Base-by-base conservation (phyloP, 2,888 invertebrate species). In the Acrocera orbiculus region DNA sequence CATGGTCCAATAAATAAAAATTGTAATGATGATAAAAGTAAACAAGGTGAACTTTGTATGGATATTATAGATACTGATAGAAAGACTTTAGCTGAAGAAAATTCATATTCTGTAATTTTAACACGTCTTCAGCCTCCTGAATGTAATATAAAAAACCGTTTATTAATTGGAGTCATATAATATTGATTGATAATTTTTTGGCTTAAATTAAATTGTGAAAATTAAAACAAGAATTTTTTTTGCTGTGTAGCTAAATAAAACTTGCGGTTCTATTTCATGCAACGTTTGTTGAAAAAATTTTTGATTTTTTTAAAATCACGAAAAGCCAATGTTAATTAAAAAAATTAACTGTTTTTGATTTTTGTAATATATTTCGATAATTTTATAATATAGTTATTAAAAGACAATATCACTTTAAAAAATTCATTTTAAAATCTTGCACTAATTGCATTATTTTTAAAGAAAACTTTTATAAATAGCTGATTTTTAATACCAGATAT, bases 21-120 rank as follows among this genome's bases (percentile, higher is more conserved):
- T 31, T 56, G 58, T 23, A 57, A 53, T 26, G 47, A 53, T 5
- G 55, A 56, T 35, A 57, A 48, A 10, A 52, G 56, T 9, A 65
- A 63, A n/a, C 76, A 85, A 56, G 92, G 90, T 0, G 75, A 76
- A 44, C 61, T 67, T 34, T 92, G 89, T 51, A 93, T 93, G 92
- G 72, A 76, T 34, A 64, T 82, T 35, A 76, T 93, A 38, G 93
- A 93, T 53, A 79, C 77, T 0, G 93, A 93, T 54, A 65, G 93
- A 40, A 76, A 71, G 38, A 54, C 73, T 29, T 67, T 76, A 41
- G 86, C 87, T 4, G 68, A 74, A 53, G 74, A 82, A 52, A 63
- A 63, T 47, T 79, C 77, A 0, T 93, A 92, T 54, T 53, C 61
- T 38, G 83, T 87, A 0, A 64, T 68, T 42, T 61, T 93, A 27